phyloP scores from a whole-genome alignment of 92 coral and sea anemone genomes.

The Zoanthus gigantus region DNA sequence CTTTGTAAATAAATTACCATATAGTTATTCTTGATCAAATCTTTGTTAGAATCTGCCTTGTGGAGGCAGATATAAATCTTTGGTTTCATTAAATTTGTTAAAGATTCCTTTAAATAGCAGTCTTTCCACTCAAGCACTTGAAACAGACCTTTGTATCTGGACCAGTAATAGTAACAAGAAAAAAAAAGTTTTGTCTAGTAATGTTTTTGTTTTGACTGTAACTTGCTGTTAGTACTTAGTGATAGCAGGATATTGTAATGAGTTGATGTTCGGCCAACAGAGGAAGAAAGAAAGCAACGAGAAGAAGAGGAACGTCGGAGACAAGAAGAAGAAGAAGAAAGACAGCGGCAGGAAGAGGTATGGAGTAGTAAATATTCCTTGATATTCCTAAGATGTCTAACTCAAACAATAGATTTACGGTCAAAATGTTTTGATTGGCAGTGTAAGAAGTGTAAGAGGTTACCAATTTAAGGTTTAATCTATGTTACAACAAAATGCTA shows the following conservation, averaged over 20 bases:
- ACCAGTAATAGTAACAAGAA: not conserved
- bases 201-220: not conserved
- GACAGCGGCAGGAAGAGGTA: conserved; percentile 1
- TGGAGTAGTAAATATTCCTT: not conserved
- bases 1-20: no score
- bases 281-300: conserved; percentile 16
- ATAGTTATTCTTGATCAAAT: no score
- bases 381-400: not conserved
- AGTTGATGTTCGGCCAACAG: not conserved
- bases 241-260: not conserved
- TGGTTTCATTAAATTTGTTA: no score
- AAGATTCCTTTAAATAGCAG: no score
- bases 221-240: not conserved
- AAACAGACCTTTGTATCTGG: not conserved
- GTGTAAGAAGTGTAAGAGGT: not conserved
- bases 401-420: not conserved
- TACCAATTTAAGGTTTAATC: not conserved
- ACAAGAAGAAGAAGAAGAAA: conserved; percentile 37
- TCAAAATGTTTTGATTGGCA: no score
- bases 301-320: conserved; percentile 28
- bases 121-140: not conserved
- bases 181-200: not conserved
- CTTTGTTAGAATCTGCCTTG: no score
- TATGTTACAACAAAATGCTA: not conserved
- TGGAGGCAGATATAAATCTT: no score